Conservation (phyloP, 2,113 vertebrate genomes). For the Prochilodus magdalenae region DNA sequence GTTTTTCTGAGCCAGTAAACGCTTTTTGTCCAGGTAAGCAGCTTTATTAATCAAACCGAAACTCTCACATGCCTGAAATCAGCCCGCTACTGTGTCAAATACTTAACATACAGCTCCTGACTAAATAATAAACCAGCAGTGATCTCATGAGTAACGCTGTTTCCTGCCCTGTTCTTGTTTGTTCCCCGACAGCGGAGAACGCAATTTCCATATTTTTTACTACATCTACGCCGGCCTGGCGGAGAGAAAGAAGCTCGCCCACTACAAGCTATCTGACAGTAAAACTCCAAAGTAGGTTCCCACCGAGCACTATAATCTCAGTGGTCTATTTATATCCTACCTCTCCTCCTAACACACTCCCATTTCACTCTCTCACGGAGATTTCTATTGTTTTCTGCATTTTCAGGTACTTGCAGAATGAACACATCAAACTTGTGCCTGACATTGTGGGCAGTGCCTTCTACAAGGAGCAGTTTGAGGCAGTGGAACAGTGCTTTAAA, state of each 20-base stretch:
- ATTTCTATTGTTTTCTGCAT: slow-evolving; percentile 51
- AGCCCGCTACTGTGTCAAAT: too few species aligned
- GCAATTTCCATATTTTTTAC: slow-evolving; percentile 99
- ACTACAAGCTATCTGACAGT: slow-evolving; percentile 94
- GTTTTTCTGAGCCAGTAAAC: too few species aligned
- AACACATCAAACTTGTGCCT: slow-evolving; percentile 88
- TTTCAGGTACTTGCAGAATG: slow-evolving; percentile 90
- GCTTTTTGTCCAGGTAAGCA: too few species aligned
- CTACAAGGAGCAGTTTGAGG: slow-evolving; percentile 94
- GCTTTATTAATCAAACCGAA: too few species aligned
- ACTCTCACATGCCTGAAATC: too few species aligned
- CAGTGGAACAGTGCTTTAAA: slow-evolving; percentile 98
- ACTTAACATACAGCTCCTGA: too few species aligned
- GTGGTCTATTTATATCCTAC: slow-evolving; percentile 1
- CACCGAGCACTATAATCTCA: not conserved
- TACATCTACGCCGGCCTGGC: slow-evolving; percentile 96
- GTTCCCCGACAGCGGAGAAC: slow-evolving; percentile 86
- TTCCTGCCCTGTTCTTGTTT: not conserved
- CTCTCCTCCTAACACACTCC: slow-evolving; percentile 18
- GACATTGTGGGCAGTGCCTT: slow-evolving; percentile 90
- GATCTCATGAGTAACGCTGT: not conserved
- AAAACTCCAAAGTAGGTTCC: slow-evolving; percentile 89
- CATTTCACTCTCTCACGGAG: slow-evolving; percentile 36
- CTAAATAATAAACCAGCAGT: too few species aligned
- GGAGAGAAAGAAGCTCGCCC: slow-evolving; percentile 93